phyloP scores from a whole-genome alignment of 2,797 vertebrate species.

The Pterois miles region DNA sequence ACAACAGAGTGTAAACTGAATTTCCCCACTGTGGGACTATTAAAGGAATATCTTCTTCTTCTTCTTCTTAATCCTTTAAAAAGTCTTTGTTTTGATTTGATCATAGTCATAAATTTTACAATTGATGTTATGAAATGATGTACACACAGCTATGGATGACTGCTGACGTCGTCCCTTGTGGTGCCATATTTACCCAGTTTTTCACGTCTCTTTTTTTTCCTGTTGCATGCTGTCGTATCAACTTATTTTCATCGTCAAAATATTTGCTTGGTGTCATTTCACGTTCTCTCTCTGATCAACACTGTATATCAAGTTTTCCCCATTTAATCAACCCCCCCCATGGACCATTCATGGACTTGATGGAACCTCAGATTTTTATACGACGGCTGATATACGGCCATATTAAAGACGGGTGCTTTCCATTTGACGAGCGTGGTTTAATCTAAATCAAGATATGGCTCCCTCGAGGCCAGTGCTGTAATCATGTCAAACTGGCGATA shows the following conservation, averaged over 20 bases:
- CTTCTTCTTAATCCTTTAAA: background rate
- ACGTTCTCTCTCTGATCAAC: conserved; percentile 27
- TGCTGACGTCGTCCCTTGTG: background rate
- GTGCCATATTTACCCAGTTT: background rate
- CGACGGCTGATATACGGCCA: conserved; percentile 62
- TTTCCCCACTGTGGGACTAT: too few relatives aligned
- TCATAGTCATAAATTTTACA: background rate
- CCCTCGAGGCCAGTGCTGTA: conserved; percentile 69
- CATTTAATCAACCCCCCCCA: conserved; percentile 51
- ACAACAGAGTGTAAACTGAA: too few relatives aligned
- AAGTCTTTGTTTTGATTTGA: background rate
- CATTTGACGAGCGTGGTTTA: conserved; percentile 75
- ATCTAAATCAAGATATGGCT: conserved; percentile 78
- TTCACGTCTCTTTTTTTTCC: background rate
- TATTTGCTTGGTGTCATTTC: conserved; percentile 25
- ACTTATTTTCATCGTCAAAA: conserved; percentile 26
- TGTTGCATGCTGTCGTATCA: conserved; percentile 8
- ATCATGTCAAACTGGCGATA: conserved; percentile 73
- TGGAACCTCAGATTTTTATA: conserved; percentile 65
- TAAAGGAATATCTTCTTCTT: too few relatives aligned
- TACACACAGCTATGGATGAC: background rate
- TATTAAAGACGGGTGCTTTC: conserved; percentile 74
- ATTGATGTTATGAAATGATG: conserved; percentile 8
- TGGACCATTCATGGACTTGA: conserved; percentile 54
- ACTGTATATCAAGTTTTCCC: conserved; percentile 19